Evolutionary conservation across 2,888 invertebrate species (phyloP).

Genomic region (Keiferia lycopersicella): DNA sequence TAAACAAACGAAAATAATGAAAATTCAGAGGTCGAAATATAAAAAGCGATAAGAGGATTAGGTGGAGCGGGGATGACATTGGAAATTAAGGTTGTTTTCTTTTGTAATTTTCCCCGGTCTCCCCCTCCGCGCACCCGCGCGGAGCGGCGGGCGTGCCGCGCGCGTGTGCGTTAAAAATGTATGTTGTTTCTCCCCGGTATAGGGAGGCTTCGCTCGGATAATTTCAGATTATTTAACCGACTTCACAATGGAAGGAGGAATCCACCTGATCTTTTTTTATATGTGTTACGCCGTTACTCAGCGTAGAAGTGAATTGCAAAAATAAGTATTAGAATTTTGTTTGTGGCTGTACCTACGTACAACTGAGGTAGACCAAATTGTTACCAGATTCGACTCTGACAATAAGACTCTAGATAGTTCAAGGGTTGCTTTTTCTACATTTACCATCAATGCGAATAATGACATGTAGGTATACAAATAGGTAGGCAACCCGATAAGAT

Average conservation of each 20-base stretch:
- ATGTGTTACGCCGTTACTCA: too few relatives aligned
- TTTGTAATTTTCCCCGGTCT: constrained; percentile 78
- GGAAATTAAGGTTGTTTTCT: constrained; percentile 82
- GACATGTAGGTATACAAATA: not conserved
- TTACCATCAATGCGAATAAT: not conserved
- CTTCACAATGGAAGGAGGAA: constrained; percentile 34
- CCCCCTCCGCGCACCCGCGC: constrained; percentile 57
- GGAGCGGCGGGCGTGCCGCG: constrained; percentile 14
- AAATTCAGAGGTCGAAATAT: constrained; percentile 80
- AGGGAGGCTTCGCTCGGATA: constrained; percentile 57
- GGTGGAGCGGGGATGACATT: constrained; percentile 81
- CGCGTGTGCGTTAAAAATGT: constrained; percentile 75
- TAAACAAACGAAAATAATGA: constrained; percentile 80
- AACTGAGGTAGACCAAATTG: too few relatives aligned
- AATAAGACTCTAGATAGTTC: not conserved
- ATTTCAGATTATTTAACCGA: constrained; percentile 39
- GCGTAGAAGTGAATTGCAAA: too few relatives aligned
- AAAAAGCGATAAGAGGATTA: constrained; percentile 80
- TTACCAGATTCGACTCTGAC: too few relatives aligned
- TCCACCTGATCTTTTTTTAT: too few relatives aligned
- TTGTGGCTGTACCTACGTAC: too few relatives aligned
- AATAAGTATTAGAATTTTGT: too few relatives aligned
- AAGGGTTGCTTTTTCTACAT: not conserved
- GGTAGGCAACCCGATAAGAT: too few relatives aligned
- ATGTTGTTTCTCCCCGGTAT: constrained; percentile 63